Evolutionary conservation across 2,797 vertebrate genomes (phyloP).

Genomic region (Sphenodon punctatus): DNA sequence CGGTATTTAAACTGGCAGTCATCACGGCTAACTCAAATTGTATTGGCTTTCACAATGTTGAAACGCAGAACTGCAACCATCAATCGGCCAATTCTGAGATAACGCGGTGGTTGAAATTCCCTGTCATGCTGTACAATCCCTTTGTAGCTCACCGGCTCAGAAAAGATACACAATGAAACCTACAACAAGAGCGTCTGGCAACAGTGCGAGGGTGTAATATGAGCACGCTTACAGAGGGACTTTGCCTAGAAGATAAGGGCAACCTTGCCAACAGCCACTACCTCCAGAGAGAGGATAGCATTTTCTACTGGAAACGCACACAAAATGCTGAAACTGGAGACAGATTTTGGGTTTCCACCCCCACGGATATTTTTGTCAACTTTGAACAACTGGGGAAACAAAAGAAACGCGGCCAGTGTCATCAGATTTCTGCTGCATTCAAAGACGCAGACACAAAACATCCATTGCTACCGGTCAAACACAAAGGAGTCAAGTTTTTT

Average conservation of each 20-base stretch:
- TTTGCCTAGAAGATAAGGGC: slow-evolving; percentile 14
- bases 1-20: slow-evolving; percentile 82
- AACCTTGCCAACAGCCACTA: slow-evolving; percentile 44
- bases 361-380: neutral
- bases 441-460: neutral
- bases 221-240: neutral
- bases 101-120: slow-evolving; percentile 74
- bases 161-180: slow-evolving; percentile 28
- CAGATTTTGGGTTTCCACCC: neutral
- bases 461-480: accelerated
- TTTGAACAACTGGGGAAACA: neutral
- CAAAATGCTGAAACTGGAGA: slow-evolving; percentile 8
- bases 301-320: slow-evolving; percentile 53
- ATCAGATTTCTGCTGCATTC: accelerated
- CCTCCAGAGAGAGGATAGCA: slow-evolving; percentile 48
- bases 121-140: slow-evolving; percentile 71
- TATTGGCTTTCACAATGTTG: slow-evolving; percentile 80
- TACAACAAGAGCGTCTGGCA: slow-evolving; percentile 26
- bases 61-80: slow-evolving; percentile 78
- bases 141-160: neutral
- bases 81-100: slow-evolving; percentile 78
- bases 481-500: neutral
- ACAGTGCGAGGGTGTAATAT: slow-evolving; percentile 16
- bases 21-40: slow-evolving; percentile 84
- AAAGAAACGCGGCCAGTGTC: neutral